Conservation (phyloP, 2,888 invertebrate species). For the Lithophane leautieri region DNA sequence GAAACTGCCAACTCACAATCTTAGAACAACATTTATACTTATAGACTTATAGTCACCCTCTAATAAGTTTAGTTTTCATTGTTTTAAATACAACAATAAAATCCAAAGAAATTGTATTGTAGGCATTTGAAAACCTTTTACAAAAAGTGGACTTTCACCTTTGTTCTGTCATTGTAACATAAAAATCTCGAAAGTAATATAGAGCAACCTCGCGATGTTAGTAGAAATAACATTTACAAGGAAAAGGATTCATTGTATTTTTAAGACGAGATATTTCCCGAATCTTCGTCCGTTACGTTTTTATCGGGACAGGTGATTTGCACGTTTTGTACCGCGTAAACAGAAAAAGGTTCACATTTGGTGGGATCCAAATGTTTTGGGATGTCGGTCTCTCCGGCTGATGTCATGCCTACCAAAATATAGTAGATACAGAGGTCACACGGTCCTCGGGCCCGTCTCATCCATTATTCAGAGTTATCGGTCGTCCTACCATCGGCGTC, state of each 20-base stretch:
- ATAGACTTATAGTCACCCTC: background rate
- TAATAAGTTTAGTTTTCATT: background rate
- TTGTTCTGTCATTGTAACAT: slow-evolving; percentile 40
- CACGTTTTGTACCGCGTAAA: slow-evolving; percentile 61
- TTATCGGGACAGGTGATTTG: slow-evolving; percentile 64
- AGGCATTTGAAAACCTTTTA: slow-evolving; percentile 22
- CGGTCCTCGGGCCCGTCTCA: slow-evolving; percentile 72
- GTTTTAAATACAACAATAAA: background rate
- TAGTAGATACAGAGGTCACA: slow-evolving; percentile 70
- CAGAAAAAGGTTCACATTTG: slow-evolving; percentile 66
- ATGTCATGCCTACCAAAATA: slow-evolving; percentile 68
- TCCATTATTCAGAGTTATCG: slow-evolving; percentile 82
- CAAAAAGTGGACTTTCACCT: slow-evolving; percentile 30
- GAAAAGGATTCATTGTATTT: slow-evolving; percentile 61
- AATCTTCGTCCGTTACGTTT: slow-evolving; percentile 51
- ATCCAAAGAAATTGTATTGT: background rate
- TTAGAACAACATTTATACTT: background rate
- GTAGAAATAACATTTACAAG: slow-evolving; percentile 56
- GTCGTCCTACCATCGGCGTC: slow-evolving; percentile 70
- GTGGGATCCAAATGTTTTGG: slow-evolving; percentile 44
- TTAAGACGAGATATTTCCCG: slow-evolving; percentile 48
- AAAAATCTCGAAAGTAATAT: slow-evolving; percentile 46
- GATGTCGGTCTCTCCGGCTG: slow-evolving; percentile 45
- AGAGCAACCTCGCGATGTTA: slow-evolving; percentile 38
- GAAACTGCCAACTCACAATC: background rate